Conservation (phyloP, 1,140 invertebrate genomes). For the Rhyzopertha dominica region DNA sequence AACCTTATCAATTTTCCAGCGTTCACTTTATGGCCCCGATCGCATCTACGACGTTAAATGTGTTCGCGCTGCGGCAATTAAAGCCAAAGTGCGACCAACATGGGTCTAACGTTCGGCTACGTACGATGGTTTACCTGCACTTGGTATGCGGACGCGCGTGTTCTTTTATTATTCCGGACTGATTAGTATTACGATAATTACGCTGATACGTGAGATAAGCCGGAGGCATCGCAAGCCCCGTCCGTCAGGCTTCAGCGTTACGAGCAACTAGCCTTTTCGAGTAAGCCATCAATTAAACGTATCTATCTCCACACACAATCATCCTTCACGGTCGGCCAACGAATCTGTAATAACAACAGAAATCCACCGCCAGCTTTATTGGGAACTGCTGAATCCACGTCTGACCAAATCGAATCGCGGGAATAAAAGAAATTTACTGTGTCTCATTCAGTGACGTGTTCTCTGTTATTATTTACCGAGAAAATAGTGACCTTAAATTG, state of each 20-base stretch:
- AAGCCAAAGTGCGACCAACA: conserved; percentile 10
- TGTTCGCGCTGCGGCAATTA: conserved; percentile 13
- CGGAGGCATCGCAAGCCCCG: too few relatives aligned
- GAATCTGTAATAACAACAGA: too few relatives aligned
- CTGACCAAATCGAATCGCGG: too few relatives aligned
- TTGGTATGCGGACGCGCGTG: conserved; percentile 26
- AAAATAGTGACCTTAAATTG: conserved; percentile 30
- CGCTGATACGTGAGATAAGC: conserved; percentile 28
- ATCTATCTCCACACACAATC: too few relatives aligned
- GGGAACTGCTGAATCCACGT: too few relatives aligned
- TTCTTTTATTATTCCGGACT: conserved; percentile 30
- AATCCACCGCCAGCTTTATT: too few relatives aligned
- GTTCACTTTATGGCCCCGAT: conserved; percentile 29
- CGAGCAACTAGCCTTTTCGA: too few relatives aligned
- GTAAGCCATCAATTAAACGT: too few relatives aligned
- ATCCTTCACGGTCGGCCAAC: too few relatives aligned
- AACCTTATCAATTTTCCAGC: conserved; percentile 39
- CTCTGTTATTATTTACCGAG: conserved; percentile 25
- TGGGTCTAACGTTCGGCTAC: conserved; percentile 11
- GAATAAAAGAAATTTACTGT: too few relatives aligned
- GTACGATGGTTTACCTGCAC: conserved; percentile 13
- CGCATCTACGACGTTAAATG: conserved; percentile 18
- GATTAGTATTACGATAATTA: conserved; percentile 27
- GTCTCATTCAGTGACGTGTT: too few relatives aligned
- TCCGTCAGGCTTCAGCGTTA: too few relatives aligned